A percentile compares a stretch with the other conserved stretches of the same genome.
Conservation (phyloP, 2,888 invertebrate genomes). For the Charanyca ferruginea region DNA sequence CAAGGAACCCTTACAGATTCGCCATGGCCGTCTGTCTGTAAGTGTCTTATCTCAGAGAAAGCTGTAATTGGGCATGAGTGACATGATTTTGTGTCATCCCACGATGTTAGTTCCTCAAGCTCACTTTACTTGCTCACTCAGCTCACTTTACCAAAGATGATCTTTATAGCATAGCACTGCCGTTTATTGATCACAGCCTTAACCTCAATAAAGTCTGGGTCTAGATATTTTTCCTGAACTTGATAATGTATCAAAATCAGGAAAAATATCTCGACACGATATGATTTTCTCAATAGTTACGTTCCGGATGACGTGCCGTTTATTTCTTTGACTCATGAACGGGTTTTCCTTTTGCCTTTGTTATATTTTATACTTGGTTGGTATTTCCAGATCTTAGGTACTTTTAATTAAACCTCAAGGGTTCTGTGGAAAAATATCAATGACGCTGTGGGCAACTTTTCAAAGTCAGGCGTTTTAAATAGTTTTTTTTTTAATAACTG, state of each 20-base stretch:
- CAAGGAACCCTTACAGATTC: no score
- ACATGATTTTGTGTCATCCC: no score
- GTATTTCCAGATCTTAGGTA: slow-evolving; percentile 47
- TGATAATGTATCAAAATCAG: slow-evolving; percentile 54
- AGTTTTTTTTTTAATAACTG: background rate
- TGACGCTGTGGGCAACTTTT: slow-evolving; percentile 3
- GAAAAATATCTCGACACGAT: slow-evolving; percentile 22
- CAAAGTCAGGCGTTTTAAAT: slow-evolving; percentile 25
- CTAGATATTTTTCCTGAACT: no score
- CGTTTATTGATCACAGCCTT: no score
- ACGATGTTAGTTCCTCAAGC: no score
- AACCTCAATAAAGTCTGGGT: slow-evolving; percentile 17
- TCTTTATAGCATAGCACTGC: no score
- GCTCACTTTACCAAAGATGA: no score
- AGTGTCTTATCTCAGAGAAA: no score
- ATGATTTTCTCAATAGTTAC: slow-evolving; percentile 54
- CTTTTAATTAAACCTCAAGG: slow-evolving; percentile 23
- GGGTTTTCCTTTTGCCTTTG: slow-evolving; percentile 49
- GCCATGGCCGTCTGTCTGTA: no score
- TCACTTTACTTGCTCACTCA: no score
- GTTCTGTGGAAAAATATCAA: slow-evolving; percentile 21
- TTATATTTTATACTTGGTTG: slow-evolving; percentile 34
- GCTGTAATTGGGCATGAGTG: no score
- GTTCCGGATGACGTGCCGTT: slow-evolving; percentile 20
- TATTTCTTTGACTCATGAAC: slow-evolving; percentile 37